Evolutionary conservation across 2,888 invertebrate genomes (phyloP), one percentile per base, ranked within the genome.

Genomic region (Hydropsyche betteni): DNA sequence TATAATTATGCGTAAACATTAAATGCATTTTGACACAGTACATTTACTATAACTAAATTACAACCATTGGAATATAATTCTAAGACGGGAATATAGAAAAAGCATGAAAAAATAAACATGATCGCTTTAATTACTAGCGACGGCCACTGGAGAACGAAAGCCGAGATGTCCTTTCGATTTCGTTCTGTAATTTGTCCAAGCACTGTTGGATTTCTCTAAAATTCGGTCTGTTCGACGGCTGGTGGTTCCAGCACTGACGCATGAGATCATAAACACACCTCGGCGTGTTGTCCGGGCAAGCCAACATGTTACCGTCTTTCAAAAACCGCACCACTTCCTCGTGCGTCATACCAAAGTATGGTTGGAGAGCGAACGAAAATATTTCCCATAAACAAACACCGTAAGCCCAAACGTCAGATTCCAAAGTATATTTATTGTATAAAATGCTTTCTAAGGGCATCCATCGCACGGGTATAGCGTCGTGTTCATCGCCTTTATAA

Each of bases 401-500:
- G 86, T 94, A 98, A 12, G 98, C 97, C 98, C 98, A 98, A 0
- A 98, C 96, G 86, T 98, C 98, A 10, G 97, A 96, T 84, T 98
- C 97, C 78, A 95, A 90, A 12, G 98, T 97, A 85, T 97, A 98
- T 84, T 97, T 97, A 85, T 97, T 98, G 84, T 97, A 97, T 74
- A 98, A 88, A 84, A 98, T 97, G 85, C 97, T 95, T 85, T 98
- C 98, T 77, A 97, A 87, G 33, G 98, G 98, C 97, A 98, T 98
- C 98, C 98, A 98, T 83, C 98, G 90, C 34, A 98, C 96, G 51
- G 98, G 98, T 81, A 98, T 97, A 14, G 97, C 97, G 85, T 97
- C 97, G 83, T 96, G 94, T 82, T 97, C 96, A 84, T 96, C 93
- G 10, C 98, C 98, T 85, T 97, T 96, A 84, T 97, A 98, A 84